Evolutionary conservation across 2,113 vertebrate species (phyloP).

Genomic region (Atractosteus spatula): DNA sequence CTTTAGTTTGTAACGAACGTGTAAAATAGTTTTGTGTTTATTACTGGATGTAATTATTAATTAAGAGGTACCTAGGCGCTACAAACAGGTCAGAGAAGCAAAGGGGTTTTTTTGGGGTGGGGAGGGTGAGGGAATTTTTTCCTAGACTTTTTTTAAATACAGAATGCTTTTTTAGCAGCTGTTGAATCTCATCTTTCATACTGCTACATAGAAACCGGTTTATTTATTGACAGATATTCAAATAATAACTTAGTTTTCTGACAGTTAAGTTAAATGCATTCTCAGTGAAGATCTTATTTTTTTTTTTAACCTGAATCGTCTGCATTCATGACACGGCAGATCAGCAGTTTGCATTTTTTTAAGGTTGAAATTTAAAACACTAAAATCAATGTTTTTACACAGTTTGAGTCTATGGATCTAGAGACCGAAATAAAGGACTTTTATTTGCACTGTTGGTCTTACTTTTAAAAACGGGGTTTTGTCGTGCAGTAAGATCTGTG

Average conservation of each 20-base stretch:
- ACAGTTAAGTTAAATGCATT: not conserved
- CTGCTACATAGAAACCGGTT: not conserved
- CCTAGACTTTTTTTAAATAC: slow-evolving; percentile 45
- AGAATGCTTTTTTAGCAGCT: slow-evolving; percentile 29
- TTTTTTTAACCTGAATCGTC: no score
- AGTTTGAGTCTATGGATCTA: no score
- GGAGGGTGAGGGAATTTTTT: slow-evolving; percentile 48
- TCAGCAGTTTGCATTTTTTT: no score
- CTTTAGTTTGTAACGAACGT: slow-evolving; percentile 49
- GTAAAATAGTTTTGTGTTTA: slow-evolving; percentile 67
- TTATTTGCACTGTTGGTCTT: no score
- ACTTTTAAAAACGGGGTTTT: no score
- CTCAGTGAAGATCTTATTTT: not conserved
- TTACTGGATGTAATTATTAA: slow-evolving; percentile 56
- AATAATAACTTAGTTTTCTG: not conserved
- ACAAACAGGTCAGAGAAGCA: not conserved
- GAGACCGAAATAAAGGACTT: no score
- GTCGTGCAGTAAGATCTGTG: no score
- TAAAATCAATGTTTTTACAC: no score
- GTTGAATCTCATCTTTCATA: not conserved
- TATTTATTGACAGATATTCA: not conserved
- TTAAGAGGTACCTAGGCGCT: slow-evolving; percentile 50
- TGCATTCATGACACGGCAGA: no score
- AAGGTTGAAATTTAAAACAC: no score
- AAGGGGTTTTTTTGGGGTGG: not conserved